Conservation (phyloP, 2,888 invertebrate species). For the Noctua pronuba region DNA sequence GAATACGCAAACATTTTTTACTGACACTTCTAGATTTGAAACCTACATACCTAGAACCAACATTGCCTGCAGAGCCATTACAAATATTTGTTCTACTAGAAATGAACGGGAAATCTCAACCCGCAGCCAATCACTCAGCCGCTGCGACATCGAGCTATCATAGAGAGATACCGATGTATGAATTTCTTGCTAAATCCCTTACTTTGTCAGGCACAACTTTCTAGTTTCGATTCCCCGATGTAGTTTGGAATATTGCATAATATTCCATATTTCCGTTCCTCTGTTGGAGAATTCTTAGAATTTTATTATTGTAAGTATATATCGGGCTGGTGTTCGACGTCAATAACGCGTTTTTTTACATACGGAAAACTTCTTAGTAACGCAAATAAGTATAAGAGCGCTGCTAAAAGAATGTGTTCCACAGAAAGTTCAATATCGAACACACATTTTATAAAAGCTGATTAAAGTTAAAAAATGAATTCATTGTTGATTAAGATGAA, state of each 20-base stretch:
- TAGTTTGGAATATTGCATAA: no score
- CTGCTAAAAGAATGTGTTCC: neutral
- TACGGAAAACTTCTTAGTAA: neutral
- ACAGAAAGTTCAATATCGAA: neutral
- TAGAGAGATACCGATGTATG: neutral
- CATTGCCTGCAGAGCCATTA: neutral
- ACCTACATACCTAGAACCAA: neutral
- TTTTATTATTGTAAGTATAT: neutral
- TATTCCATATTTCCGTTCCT: neutral
- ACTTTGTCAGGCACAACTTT: neutral
- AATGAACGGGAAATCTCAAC: neutral
- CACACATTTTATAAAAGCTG: neutral
- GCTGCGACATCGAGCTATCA: neutral
- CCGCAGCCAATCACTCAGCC: constrained; percentile 6
- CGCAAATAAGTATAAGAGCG: neutral
- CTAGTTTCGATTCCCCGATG: neutral
- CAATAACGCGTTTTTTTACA: neutral
- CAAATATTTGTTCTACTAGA: neutral
- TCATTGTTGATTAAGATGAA: no score
- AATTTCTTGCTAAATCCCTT: neutral
- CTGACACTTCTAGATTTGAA: neutral
- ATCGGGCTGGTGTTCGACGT: neutral
- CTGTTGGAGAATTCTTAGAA: neutral
- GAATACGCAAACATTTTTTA: neutral
- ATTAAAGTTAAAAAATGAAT: neutral